phyloP scores from a whole-genome alignment of 2,888 invertebrate genomes.

The Pycnomerus fuliginosus region DNA sequence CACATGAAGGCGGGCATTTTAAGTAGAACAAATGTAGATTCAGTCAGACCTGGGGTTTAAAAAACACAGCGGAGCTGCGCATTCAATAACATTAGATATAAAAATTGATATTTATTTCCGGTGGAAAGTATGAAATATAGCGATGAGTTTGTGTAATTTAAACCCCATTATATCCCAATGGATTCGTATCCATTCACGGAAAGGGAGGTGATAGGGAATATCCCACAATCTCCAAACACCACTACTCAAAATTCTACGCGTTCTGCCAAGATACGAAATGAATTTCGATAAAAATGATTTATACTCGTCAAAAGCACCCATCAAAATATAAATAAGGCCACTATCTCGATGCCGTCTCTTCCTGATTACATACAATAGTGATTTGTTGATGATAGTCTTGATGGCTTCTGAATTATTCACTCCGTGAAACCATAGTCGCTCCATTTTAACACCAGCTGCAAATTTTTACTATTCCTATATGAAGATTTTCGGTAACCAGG shows the following conservation, averaged over 20 bases:
- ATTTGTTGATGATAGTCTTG: slow-evolving; percentile 22
- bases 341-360: slow-evolving; percentile 14
- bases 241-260: slow-evolving; percentile 27
- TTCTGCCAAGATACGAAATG: slow-evolving; percentile 26
- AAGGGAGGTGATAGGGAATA: slow-evolving; percentile 26
- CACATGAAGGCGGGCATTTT: slow-evolving; percentile 22
- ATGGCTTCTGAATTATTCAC: slow-evolving; percentile 9
- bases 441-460: no score
- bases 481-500: no score
- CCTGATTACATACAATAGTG: slow-evolving; percentile 19
- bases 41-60: slow-evolving; percentile 19
- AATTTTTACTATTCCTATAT: no score
- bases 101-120: slow-evolving; percentile 30
- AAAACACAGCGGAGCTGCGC: slow-evolving; percentile 10
- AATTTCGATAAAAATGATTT: slow-evolving; percentile 29
- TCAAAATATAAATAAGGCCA: slow-evolving; percentile 22
- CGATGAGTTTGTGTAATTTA: slow-evolving; percentile 28
- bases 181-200: slow-evolving; percentile 27
- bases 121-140: slow-evolving; percentile 28
- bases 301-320: slow-evolving; percentile 27
- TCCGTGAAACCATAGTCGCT: no score
- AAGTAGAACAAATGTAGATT: slow-evolving; percentile 26
- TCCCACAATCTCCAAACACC: slow-evolving; percentile 18
- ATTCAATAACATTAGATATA: slow-evolving; percentile 28
- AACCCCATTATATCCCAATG: slow-evolving; percentile 29